Evolutionary conservation across 2,888 invertebrate species (phyloP).

Genomic region (Linnaemya vulpina): DNA sequence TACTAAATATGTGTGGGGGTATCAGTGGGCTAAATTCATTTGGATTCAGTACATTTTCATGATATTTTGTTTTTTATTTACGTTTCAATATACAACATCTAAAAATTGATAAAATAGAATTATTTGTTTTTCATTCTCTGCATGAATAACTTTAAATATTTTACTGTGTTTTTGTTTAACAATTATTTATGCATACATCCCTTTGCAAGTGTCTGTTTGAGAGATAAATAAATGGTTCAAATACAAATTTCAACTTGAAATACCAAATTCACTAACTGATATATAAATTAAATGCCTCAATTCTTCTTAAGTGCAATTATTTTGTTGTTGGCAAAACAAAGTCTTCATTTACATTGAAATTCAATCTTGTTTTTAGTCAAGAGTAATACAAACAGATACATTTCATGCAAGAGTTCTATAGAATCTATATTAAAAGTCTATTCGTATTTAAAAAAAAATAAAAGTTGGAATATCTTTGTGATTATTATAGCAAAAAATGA

Average conservation of each 20-base stretch:
- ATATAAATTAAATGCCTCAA: background rate
- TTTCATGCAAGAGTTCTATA: too few relatives aligned
- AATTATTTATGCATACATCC: background rate
- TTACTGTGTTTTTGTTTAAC: background rate
- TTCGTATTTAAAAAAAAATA: too few relatives aligned
- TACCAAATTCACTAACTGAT: background rate
- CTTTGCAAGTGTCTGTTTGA: background rate
- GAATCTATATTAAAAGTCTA: too few relatives aligned
- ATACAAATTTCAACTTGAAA: background rate
- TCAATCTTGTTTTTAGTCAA: background rate
- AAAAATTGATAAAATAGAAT: background rate
- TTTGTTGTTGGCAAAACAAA: background rate
- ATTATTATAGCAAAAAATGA: too few relatives aligned
- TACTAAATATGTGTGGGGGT: too few relatives aligned
- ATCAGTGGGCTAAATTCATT: background rate
- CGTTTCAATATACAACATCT: background rate
- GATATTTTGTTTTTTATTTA: background rate
- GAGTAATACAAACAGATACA: background rate
- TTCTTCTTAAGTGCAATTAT: background rate
- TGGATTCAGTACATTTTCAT: too few relatives aligned
- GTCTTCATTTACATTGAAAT: background rate
- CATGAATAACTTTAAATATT: background rate
- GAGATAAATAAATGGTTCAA: background rate
- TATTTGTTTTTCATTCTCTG: conserved; percentile 1
- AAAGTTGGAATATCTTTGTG: too few relatives aligned